These are phyloP conservation scores for Drosophila ezoana DNA, from an alignment of 2,888 invertebrate species.

Conservation along the genomic window DNA sequence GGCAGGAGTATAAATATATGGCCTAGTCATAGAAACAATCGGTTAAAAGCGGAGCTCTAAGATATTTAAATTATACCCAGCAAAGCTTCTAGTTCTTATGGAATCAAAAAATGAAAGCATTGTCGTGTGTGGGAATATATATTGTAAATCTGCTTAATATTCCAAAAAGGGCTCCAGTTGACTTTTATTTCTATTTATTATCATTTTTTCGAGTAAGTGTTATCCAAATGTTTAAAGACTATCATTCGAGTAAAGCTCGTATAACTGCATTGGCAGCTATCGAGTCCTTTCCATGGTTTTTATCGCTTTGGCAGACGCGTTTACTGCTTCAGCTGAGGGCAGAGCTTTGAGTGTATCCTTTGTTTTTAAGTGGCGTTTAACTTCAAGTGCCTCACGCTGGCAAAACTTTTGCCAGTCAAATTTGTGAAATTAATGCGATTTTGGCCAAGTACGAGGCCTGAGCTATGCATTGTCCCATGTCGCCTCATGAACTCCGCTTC, in stretches of 20 bases:
- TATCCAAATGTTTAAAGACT: conserved; percentile 10
- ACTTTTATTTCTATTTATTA: conserved; percentile 1
- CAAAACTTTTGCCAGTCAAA: conserved; percentile 75
- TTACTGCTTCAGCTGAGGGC: not conserved
- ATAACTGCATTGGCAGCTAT: conserved; percentile 16
- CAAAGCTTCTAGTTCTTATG: too few species aligned
- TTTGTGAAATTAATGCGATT: conserved; percentile 80
- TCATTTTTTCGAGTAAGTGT: not conserved
- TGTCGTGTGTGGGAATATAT: too few species aligned
- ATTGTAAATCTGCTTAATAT: too few species aligned
- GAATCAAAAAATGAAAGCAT: too few species aligned
- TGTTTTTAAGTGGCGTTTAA: conserved; percentile 77
- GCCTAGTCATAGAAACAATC: too few species aligned
- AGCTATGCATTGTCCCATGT: conserved; percentile 34
- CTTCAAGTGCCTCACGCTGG: conserved; percentile 68
- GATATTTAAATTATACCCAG: too few species aligned
- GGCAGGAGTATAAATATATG: too few species aligned
- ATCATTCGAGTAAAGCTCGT: conserved; percentile 16
- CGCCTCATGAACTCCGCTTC: conserved; percentile 6
- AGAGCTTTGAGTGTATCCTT: conserved; percentile 53
- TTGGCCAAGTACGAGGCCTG: conserved; percentile 38
- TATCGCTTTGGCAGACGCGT: conserved; percentile 20
- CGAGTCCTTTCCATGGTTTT: conserved; percentile 13
- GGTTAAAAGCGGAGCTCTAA: too few species aligned
- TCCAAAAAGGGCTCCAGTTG: too few species aligned